A percentile compares a stretch with the other conserved stretches of the same genome.
Evolutionary conservation across 2,113 vertebrate species (phyloP).

Genomic region (Syngnathus floridae): DNA sequence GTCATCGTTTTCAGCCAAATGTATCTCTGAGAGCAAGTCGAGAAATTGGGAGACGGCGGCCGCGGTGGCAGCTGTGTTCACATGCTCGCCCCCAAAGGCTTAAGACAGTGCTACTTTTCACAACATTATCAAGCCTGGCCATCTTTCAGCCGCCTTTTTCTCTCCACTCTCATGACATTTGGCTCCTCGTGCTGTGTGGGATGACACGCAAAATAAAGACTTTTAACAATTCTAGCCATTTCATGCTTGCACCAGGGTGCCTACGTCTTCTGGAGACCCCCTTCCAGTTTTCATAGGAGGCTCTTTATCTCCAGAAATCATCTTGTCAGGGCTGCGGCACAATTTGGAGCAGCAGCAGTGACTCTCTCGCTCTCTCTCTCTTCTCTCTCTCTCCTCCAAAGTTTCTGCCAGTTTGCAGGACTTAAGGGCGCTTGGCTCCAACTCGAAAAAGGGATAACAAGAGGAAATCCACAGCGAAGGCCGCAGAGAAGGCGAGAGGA

Average conservation of each 20-base stretch:
- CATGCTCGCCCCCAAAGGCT: slow-evolving; percentile 33
- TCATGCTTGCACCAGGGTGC: slow-evolving; percentile 15
- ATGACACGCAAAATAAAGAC: slow-evolving; percentile 6
- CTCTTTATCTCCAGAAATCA: slow-evolving; percentile 74
- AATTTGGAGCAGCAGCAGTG: slow-evolving; percentile 27
- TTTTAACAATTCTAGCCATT: slow-evolving; percentile 24
- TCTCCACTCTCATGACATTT: slow-evolving; percentile 52
- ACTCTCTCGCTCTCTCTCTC: slow-evolving; percentile 28
- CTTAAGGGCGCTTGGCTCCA: slow-evolving; percentile 43
- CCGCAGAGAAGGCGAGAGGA: slow-evolving; percentile 26
- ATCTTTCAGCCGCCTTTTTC: slow-evolving; percentile 52
- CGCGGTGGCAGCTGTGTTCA: slow-evolving; percentile 40
- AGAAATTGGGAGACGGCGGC: slow-evolving; percentile 22
- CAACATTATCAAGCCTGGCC: slow-evolving; percentile 56
- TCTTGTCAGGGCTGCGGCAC: slow-evolving; percentile 46
- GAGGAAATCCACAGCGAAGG: slow-evolving; percentile 56
- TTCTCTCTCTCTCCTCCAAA: not conserved
- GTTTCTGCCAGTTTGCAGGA: slow-evolving; percentile 47
- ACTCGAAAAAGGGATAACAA: slow-evolving; percentile 42
- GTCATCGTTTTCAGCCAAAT: slow-evolving; percentile 53
- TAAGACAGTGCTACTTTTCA: slow-evolving; percentile 58
- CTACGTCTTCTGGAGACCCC: slow-evolving; percentile 27
- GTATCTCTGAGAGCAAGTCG: slow-evolving; percentile 38
- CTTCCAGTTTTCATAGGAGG: slow-evolving; percentile 56
- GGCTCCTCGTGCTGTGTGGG: slow-evolving; percentile 33